Base-by-base conservation (phyloP, 2,797 vertebrate genomes). In the Poliocrania exsul region DNA sequence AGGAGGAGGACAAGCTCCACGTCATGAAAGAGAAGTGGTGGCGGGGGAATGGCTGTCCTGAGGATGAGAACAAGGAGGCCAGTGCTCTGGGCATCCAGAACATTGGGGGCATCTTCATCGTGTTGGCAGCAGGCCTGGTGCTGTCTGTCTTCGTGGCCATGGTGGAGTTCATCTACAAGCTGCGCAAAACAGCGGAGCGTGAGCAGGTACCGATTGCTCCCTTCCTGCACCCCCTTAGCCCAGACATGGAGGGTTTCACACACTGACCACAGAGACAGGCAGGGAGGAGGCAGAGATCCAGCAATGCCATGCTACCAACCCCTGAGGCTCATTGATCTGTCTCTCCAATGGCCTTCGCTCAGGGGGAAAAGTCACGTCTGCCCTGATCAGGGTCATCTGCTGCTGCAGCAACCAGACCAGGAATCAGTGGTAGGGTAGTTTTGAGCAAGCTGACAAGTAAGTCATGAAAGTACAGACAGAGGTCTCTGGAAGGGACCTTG, bases 21-120 rank as follows among this genome's bases (percentile, higher is more conserved):
- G 98, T 99, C 93, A 98, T 99, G 97, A 99, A 99, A 96, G 99
- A 99, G 97, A 99, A 99, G 94, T 99, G 99, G 99, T 99, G 99
- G 99, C 98, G 99, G 40, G 98, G 99, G 60, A 99, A 98, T 1
- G 99, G 98, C 95, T 99, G 99, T 74, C 98, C 99, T 6, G 99
- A 99, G 93, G 99, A 99, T 26, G 99, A 99, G 91, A 99, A 97
- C 92, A 99, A 98, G 19, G 99, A 99, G 93, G 99, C 99, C 69
- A 99, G 99, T 1, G 99, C 99, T 25, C 98, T 99, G 96, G 99
- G 99, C 33, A 98, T 99, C 96, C 99, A 99, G 92, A 99, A 99
- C 97, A 99, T 99, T 2, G 99, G 99, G 0, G 99, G 99, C 56
- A 99, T 99, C 97, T 99, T 99, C 98, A 99, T 99, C 16, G 99